Percentiles rank a stretch among this genome's conserved stretches.
phyloP scores from a whole-genome alignment of 53 echinoderm and acorn worm genomes.

The Patiria pectinifera region DNA sequence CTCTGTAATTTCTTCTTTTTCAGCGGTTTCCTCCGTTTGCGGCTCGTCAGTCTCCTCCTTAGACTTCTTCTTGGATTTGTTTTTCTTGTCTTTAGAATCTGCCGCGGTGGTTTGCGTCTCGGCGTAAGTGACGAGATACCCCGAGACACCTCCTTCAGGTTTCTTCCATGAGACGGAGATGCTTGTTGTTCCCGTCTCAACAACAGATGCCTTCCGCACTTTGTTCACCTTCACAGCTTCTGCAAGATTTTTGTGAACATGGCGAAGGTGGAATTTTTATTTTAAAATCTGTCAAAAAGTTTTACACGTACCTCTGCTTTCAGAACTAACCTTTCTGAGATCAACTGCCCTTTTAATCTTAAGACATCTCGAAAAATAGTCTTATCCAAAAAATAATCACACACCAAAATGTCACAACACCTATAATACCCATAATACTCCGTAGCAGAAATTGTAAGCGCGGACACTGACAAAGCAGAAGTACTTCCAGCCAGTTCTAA shows the following conservation, averaged over 20 bases:
- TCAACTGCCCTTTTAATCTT: too few species aligned
- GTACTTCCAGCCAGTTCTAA: too few species aligned
- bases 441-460: too few species aligned
- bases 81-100: constrained; percentile 16
- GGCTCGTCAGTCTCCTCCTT: not conserved
- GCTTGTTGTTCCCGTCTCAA: constrained; percentile 21
- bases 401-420: too few species aligned
- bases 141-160: constrained; percentile 64
- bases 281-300: too few species aligned
- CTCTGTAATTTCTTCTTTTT: not conserved
- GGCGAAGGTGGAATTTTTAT: not conserved
- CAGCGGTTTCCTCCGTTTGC: not conserved
- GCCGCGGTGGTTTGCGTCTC: not conserved
- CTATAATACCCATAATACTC: too few species aligned
- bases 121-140: constrained; percentile 55
- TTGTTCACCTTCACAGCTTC: constrained; percentile 33
- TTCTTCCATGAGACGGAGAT: constrained; percentile 62
- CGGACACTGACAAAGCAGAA: too few species aligned
- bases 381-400: too few species aligned
- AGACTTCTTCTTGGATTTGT: constrained; percentile 1
- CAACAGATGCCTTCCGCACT: constrained; percentile 20
- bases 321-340: too few species aligned
- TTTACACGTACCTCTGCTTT: too few species aligned
- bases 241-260: not conserved
- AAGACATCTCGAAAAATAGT: too few species aligned